These are phyloP conservation scores for human DNA, from an alignment of 2,113 vertebrate species.

Conservation along the genomic window GRCh38 chrX:57906001-57906500, in stretches of 20 bases:
- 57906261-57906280: conserved; percentile 24
- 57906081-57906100: conserved; percentile 35
- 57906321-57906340: conserved; percentile 29
- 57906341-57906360: conserved; percentile 12
- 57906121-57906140: conserved; percentile 45
- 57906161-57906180: conserved; percentile 3
- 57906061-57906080: conserved; percentile 36
- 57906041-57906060: conserved; percentile 56
- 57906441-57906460: background rate
- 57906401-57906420: conserved; percentile 34
- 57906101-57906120: conserved; percentile 39
- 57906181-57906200: conserved; percentile 30
- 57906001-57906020: conserved; percentile 23
- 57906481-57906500: background rate
- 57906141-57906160: conserved; percentile 45
- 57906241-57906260: conserved; percentile 20
- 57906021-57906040: conserved; percentile 35
- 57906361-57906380: conserved; percentile 57
- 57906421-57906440: background rate
- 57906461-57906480: background rate
- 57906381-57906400: conserved; percentile 10
- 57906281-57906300: conserved; percentile 21
- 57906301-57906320: background rate
- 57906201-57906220: conserved; percentile 25
- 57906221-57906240: conserved; percentile 33